These are phyloP conservation scores for Mus minutoides DNA, from an alignment of 2,797 vertebrate species.

Conservation along the genomic window DNA sequence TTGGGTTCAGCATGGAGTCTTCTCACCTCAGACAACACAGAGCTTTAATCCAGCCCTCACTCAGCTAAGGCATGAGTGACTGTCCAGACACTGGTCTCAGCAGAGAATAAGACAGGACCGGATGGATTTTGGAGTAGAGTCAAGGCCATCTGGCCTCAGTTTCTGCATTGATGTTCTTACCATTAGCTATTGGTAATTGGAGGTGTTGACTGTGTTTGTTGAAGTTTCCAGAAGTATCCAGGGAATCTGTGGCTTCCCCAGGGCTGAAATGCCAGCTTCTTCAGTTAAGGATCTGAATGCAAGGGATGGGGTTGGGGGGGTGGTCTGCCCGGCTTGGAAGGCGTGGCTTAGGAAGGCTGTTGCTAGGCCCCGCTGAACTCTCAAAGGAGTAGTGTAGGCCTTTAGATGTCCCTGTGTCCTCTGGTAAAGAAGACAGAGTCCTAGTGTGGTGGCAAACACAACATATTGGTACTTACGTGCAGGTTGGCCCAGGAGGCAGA, in stretches of 20 bases:
- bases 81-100: neutral
- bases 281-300: neutral
- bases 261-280: neutral
- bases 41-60: neutral
- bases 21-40: neutral
- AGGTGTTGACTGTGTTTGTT: neutral
- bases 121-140: neutral
- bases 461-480: neutral
- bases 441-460: neutral
- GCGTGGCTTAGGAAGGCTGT: neutral
- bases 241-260: neutral
- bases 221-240: neutral
- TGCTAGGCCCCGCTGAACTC: neutral
- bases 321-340: neutral
- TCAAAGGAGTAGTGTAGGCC: neutral
- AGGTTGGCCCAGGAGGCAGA: neutral
- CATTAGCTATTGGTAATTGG: neutral
- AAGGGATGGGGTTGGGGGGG: no score
- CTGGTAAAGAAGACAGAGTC: neutral
- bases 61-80: neutral
- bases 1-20: neutral
- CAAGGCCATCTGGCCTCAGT: neutral
- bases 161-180: neutral
- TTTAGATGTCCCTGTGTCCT: neutral
- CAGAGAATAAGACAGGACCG: neutral